These are phyloP conservation scores for Rhamphomyia laevipes DNA, from an alignment of 2,888 invertebrate species.

Conservation along the genomic window DNA sequence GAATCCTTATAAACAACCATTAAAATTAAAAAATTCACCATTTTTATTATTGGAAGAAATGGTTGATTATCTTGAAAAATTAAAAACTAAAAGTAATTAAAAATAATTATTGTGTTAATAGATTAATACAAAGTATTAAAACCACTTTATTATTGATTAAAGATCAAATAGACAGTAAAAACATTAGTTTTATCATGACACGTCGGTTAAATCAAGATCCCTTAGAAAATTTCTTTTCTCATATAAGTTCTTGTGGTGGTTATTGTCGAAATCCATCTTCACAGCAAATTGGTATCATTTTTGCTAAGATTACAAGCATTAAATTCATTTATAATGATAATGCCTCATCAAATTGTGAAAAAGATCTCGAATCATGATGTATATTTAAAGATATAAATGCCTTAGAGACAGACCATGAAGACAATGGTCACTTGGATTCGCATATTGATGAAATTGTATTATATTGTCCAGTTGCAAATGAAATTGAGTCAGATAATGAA, in stretches of 20 bases:
- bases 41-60: background rate
- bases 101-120: background rate
- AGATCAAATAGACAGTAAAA: background rate
- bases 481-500: background rate
- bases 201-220: background rate
- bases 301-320: background rate
- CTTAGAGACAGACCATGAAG: background rate
- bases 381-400: background rate
- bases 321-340: background rate
- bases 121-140: background rate
- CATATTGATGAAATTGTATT: background rate
- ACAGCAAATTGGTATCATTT: background rate
- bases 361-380: background rate
- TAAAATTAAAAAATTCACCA: background rate
- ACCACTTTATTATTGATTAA: background rate
- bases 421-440: background rate
- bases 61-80: background rate
- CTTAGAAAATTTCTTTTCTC: background rate
- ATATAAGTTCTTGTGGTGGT: background rate
- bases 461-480: background rate
- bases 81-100: background rate
- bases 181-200: background rate
- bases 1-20: background rate
- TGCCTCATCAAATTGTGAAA: background rate
- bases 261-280: background rate